Percentiles rank a stretch among this genome's conserved stretches.
These are phyloP conservation scores for Lasioglossum albipes DNA, from an alignment of 1,140 invertebrate species.

Conservation along the genomic window DNA sequence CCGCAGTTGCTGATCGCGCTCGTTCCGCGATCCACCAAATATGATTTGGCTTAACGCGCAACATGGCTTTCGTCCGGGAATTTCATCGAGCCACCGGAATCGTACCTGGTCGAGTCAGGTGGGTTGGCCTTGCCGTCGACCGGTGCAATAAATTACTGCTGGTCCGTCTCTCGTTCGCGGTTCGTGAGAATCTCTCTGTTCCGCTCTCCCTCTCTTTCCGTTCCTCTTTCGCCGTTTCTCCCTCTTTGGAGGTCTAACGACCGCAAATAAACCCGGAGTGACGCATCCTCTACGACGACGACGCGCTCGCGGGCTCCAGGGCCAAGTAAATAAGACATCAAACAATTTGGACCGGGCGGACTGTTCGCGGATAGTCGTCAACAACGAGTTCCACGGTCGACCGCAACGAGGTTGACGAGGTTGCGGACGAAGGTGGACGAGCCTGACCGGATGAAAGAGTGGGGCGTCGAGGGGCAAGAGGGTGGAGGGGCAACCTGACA, in stretches of 20 bases:
- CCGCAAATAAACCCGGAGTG: conserved; percentile 72
- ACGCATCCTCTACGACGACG: conserved; percentile 58
- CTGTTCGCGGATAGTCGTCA: conserved; percentile 53
- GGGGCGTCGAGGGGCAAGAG: neutral
- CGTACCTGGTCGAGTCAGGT: conserved; percentile 17
- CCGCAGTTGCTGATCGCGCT: neutral
- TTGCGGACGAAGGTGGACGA: conserved; percentile 62
- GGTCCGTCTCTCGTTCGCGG: conserved; percentile 23
- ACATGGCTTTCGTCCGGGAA: neutral
- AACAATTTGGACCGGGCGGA: conserved; percentile 69
- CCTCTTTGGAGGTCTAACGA: conserved; percentile 52
- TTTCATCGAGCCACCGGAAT: neutral
- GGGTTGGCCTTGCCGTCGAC: neutral
- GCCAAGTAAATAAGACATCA: conserved; percentile 76
- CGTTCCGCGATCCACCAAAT: conserved; percentile 4
- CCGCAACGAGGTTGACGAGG: conserved; percentile 60
- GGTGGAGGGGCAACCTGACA: neutral
- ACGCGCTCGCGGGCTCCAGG: conserved; percentile 22
- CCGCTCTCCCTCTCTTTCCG: neutral
- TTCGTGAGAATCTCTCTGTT: neutral
- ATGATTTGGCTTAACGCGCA: neutral
- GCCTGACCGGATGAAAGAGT: conserved; percentile 5
- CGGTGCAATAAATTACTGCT: conserved; percentile 39
- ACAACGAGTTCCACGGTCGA: conserved; percentile 61
- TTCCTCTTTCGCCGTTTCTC: too few relatives aligned